Evolutionary conservation across 1,140 invertebrate genomes (phyloP).

Genomic region (Drosophila sp.): DNA sequence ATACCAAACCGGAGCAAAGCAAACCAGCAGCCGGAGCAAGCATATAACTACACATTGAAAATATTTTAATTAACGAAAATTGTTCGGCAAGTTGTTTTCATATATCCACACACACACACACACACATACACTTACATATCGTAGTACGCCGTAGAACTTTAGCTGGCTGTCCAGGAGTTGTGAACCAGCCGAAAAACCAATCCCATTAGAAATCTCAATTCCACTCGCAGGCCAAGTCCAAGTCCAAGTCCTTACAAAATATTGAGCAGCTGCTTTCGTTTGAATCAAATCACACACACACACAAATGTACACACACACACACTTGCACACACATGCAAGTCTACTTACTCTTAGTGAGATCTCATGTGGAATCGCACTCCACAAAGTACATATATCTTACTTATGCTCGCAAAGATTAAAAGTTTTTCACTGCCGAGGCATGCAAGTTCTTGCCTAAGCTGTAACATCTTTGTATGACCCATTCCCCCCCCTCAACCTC

Average conservation of each 20-base stretch:
- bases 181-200: slow-evolving; percentile 60
- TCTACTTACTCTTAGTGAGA: slow-evolving; percentile 19
- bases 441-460: slow-evolving; percentile 79
- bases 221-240: slow-evolving; percentile 48
- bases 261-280: slow-evolving; percentile 77
- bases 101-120: slow-evolving; percentile 11
- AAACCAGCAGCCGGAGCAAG: slow-evolving; percentile 30
- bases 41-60: slow-evolving; percentile 64
- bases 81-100: slow-evolving; percentile 77
- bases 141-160: slow-evolving; percentile 37
- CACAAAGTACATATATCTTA: slow-evolving; percentile 75
- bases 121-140: background rate
- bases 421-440: slow-evolving; percentile 75
- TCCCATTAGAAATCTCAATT: slow-evolving; percentile 81
- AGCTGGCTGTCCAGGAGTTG: slow-evolving; percentile 35
- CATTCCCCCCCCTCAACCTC: background rate
- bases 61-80: slow-evolving; percentile 83
- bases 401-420: slow-evolving; percentile 81
- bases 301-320: slow-evolving; percentile 17
- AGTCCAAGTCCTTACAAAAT: slow-evolving; percentile 57
- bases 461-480: slow-evolving; percentile 77
- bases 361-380: slow-evolving; percentile 44
- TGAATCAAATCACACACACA: slow-evolving; percentile 54
- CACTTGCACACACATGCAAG: slow-evolving; percentile 14
- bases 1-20: slow-evolving; percentile 1